Evolutionary conservation across 1,140 invertebrate species (phyloP).

Genomic region (Glossosoma conforme): DNA sequence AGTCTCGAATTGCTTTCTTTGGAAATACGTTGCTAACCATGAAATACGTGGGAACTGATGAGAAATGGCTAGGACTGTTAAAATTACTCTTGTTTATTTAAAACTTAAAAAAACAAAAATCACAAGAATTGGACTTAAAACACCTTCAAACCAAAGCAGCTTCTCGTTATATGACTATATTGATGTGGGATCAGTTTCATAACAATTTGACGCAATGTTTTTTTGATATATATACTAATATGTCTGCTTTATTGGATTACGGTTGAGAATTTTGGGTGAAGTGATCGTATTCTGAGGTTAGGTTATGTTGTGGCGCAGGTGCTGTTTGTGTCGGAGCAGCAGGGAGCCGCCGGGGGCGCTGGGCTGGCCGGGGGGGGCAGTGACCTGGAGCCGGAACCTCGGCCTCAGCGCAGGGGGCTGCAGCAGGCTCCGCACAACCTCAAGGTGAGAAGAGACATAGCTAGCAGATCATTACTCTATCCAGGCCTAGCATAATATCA

Average conservation of each 20-base stretch:
- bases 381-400: conserved; percentile 36
- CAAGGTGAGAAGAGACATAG: conserved; percentile 3
- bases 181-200: neutral
- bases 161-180: too few relatives aligned
- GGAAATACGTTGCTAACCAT: too few relatives aligned
- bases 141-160: too few relatives aligned
- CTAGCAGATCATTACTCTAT: too few relatives aligned
- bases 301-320: conserved; percentile 35
- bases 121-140: too few relatives aligned
- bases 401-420: conserved; percentile 1
- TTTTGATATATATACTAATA: conserved; percentile 7
- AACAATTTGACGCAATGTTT: conserved; percentile 24
- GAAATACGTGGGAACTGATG: too few relatives aligned
- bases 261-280: too few relatives aligned
- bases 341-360: neutral
- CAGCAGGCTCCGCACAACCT: conserved; percentile 27
- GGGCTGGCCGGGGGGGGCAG: conserved; percentile 34
- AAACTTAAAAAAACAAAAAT: too few relatives aligned
- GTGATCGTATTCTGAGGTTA: neutral
- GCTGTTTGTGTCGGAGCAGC: conserved; percentile 45
- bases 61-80: too few relatives aligned
- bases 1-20: too few relatives aligned
- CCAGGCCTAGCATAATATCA: too few relatives aligned
- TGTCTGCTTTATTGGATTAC: neutral
- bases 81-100: too few relatives aligned